These are phyloP conservation scores for Tipula lateralis DNA, from an alignment of 2,888 invertebrate species.

Conservation along the genomic window DNA sequence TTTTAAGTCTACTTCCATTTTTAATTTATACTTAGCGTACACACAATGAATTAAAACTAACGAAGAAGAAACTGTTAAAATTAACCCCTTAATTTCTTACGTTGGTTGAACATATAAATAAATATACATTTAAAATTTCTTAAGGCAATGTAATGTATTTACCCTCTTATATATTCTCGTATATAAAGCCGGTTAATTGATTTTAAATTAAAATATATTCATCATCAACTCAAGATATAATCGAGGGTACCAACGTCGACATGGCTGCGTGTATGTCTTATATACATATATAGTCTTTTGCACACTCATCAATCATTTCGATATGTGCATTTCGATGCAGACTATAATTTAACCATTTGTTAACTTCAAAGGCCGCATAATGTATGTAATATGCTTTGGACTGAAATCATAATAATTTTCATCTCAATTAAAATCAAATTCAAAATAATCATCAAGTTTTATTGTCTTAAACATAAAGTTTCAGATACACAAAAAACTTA, in stretches of 20 bases:
- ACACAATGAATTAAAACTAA: too few species aligned
- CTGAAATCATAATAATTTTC: background rate
- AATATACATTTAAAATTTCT: background rate
- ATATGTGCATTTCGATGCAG: background rate
- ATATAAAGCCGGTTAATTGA: background rate
- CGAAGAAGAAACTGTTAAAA: background rate
- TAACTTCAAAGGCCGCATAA: background rate
- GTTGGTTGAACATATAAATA: background rate
- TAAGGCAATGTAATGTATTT: background rate
- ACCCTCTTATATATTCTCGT: slow-evolving; percentile 12
- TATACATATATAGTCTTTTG: background rate
- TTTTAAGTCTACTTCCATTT: background rate
- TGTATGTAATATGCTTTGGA: background rate
- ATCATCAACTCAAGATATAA: background rate
- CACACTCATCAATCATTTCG: background rate
- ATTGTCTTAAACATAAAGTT: background rate
- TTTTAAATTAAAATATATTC: slow-evolving; percentile 11
- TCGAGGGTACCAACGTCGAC: background rate
- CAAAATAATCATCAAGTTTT: background rate
- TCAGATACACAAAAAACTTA: background rate
- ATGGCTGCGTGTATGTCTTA: background rate
- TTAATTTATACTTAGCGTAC: background rate
- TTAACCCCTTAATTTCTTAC: background rate
- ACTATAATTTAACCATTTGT: background rate
- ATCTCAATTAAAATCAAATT: slow-evolving; percentile 24